Conservation (phyloP, 2,888 invertebrate genomes). For the Brachypalpus laphriformis region DNA sequence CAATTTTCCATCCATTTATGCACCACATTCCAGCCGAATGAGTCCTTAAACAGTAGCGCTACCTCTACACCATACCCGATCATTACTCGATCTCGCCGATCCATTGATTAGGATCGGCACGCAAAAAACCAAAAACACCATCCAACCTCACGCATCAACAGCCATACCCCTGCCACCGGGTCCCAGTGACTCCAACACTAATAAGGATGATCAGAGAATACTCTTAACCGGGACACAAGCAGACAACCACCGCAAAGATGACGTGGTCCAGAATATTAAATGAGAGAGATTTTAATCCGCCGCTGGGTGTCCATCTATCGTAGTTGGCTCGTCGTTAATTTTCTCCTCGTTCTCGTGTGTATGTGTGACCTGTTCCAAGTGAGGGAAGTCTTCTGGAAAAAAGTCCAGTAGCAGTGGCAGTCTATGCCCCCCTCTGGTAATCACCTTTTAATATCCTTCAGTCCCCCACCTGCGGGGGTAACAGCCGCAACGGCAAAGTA, state of each 20-base stretch:
- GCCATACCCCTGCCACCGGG: neutral
- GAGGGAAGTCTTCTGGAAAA: constrained; percentile 37
- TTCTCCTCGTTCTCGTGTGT: constrained; percentile 11
- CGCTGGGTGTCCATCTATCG: constrained; percentile 61
- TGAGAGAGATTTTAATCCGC: constrained; percentile 56
- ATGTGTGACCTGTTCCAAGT: constrained; percentile 36
- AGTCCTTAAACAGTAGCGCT: constrained; percentile 51
- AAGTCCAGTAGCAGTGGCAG: constrained; percentile 68
- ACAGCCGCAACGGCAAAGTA: constrained; percentile 79
- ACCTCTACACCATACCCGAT: constrained; percentile 37
- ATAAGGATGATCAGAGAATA: constrained; percentile 82
- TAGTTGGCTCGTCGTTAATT: constrained; percentile 65
- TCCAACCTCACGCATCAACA: constrained; percentile 14
- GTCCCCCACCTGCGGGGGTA: neutral
- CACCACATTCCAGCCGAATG: constrained; percentile 57
- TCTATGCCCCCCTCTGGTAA: constrained; percentile 49
- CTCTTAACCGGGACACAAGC: constrained; percentile 81
- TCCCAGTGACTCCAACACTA: constrained; percentile 73
- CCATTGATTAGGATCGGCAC: constrained; percentile 68
- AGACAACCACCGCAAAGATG: constrained; percentile 77
- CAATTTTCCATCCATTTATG: constrained; percentile 67
- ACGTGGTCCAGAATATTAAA: constrained; percentile 73
- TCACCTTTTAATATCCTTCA: constrained; percentile 61
- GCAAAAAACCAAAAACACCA: constrained; percentile 19
- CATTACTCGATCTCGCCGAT: constrained; percentile 61